A percentile compares a stretch with the other conserved stretches of the same genome.
Evolutionary conservation across 2,888 invertebrate species (phyloP).

Genomic region (Eupeodes latifasciatus): DNA sequence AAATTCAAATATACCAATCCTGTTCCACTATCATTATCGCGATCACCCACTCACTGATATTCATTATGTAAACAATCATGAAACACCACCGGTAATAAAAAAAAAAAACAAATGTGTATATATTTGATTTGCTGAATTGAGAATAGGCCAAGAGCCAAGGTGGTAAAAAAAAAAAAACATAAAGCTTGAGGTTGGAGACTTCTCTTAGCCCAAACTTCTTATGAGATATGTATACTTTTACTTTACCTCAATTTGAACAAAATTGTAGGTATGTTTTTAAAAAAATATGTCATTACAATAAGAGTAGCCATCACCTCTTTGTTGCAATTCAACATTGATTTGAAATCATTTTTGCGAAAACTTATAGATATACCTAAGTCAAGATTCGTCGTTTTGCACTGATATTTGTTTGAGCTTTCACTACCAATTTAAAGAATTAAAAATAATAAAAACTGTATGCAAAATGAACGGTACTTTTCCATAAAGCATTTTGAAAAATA

Average conservation of each 20-base stretch:
- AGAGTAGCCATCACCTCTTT: background rate
- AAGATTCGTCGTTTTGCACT: no score
- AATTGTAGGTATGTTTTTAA: background rate
- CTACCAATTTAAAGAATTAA: no score
- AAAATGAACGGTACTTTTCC: no score
- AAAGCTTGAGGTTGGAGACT: background rate
- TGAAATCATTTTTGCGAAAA: no score
- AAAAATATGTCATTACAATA: background rate
- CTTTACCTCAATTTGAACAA: background rate
- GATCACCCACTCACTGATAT: background rate
- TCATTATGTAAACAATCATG: slow-evolving; percentile 3
- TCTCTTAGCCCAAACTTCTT: background rate
- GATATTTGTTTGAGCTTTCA: no score
- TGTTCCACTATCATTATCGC: background rate
- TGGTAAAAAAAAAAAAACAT: background rate
- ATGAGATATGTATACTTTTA: background rate
- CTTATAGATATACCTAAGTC: no score
- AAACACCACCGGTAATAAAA: background rate
- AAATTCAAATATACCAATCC: background rate
- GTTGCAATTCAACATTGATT: no score
- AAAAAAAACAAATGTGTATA: background rate
- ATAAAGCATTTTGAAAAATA: no score
- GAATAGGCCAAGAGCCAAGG: background rate
- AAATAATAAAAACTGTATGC: no score
- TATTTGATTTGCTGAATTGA: background rate